phyloP scores from a whole-genome alignment of 2,113 vertebrate species.

The Lophura nycthemera region DNA sequence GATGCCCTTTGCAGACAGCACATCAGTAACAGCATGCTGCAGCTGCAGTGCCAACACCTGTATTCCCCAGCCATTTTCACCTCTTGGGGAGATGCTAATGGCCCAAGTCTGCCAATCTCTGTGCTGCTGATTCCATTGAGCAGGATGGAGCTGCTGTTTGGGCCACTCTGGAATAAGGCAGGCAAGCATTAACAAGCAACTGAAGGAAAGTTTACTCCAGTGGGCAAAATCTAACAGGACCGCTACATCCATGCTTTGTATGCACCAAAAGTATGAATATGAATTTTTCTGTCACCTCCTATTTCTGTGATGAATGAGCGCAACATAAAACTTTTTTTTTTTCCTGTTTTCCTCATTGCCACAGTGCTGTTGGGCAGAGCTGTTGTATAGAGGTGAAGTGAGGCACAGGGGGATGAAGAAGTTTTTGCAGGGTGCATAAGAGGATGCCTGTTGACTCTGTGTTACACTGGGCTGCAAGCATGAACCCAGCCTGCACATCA shows the following conservation, averaged over 20 bases:
- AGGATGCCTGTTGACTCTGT: accelerated
- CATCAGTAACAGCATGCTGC: neutral
- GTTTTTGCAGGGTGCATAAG: neutral
- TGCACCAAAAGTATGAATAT: neutral
- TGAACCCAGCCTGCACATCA: accelerated
- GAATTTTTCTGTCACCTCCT: neutral
- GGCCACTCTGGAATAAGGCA: neutral
- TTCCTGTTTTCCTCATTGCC: neutral
- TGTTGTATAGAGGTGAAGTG: neutral
- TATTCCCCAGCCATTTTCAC: neutral
- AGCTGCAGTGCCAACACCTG: neutral
- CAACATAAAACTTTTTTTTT: neutral
- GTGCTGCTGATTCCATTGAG: neutral
- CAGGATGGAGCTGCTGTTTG: neutral
- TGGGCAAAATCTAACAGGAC: neutral
- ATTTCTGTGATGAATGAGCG: neutral
- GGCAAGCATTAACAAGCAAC: neutral
- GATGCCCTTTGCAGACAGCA: neutral
- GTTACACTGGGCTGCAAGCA: too few species aligned
- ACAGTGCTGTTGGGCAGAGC: neutral
- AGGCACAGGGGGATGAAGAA: neutral
- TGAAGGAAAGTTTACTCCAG: neutral
- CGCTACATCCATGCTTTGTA: neutral
- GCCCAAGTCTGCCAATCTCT: neutral
- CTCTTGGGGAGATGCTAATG: neutral